These are phyloP conservation scores for Carduelis carduelis DNA, from an alignment of 2,797 vertebrate genomes.

Conservation along the genomic window DNA sequence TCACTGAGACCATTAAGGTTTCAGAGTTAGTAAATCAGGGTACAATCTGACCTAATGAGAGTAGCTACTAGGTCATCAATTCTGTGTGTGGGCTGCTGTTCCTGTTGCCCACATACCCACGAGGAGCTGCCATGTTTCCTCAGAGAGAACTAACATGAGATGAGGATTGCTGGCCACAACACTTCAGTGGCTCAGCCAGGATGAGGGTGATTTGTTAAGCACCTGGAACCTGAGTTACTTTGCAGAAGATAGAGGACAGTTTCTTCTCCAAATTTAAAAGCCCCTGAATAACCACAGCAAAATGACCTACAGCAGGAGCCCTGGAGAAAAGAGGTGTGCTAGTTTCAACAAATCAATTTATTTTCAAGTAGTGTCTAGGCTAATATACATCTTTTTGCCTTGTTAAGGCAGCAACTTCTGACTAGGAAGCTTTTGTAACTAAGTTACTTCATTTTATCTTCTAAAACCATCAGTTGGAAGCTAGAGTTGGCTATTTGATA, in stretches of 20 bases:
- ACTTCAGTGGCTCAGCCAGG: neutral
- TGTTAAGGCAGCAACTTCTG: neutral
- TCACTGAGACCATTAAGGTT: neutral
- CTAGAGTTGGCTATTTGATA: neutral
- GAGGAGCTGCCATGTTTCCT: neutral
- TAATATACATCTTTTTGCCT: neutral
- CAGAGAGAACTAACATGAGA: neutral
- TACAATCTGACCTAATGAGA: neutral
- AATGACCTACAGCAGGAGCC: neutral
- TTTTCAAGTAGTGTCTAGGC: neutral
- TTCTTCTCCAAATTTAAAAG: neutral
- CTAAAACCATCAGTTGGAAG: neutral
- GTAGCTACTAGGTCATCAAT: neutral
- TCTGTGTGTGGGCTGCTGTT: neutral
- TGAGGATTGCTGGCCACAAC: neutral
- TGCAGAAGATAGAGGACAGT: neutral
- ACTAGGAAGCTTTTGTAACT: neutral
- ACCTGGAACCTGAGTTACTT: neutral
- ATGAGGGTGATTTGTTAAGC: neutral
- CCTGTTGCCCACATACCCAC: neutral
- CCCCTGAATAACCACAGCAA: neutral
- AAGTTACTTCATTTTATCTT: neutral
- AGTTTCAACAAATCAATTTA: neutral
- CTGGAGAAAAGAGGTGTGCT: neutral
- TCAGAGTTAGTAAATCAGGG: constrained; percentile 33